Base-by-base conservation (phyloP, 2,888 invertebrate species). In the Chelonus formosanus region DNA sequence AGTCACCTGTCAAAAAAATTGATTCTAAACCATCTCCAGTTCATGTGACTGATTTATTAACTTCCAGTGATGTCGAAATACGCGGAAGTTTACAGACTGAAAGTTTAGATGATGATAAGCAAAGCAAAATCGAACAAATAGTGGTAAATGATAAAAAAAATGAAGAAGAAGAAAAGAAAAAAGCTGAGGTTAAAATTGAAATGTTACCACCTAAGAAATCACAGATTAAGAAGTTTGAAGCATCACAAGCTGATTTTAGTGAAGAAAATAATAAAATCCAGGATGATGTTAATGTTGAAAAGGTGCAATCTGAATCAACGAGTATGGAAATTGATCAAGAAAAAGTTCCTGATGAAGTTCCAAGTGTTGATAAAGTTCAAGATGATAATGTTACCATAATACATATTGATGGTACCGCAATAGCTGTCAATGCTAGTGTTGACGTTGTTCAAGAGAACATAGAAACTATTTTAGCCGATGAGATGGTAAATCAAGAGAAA, bases 161-260 rank as follows among this genome's bases (percentile, higher is more conserved):
- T 47, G 3, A 58, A n/a, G 67, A 71, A 47, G 63, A 44, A 43
- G 56, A 67, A 35, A 65, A 68, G 8, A 8, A 55, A 2, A 69
- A 62, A 31, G 10, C 20, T 10, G 35, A 57, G 10, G 10, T 55
- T 40, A 70, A 67, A 67, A 62, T 70, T 44, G 71, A 70, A 5
- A 34, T 57, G 20, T 60, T 83, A 4, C 81, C 81, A 3, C 81
- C 82, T 6, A 83, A 83, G 54, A 83, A 83, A 36, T 82, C 79
- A 3, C 83, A 83, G 60, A 83, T 83, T n/a, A 84, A 84, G 63
- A 83, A 83, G 59, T 83, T 83, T 65, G 83, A 84, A 59, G 68
- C 31, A 4, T 52, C 52, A 4, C 52, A 52, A 32, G 32, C 32
- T 52, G 52, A 68, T 40, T 57, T 47, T 0, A 60, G 55, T 1